Conservation (phyloP, 2,888 invertebrate genomes). For the Tetropium fuscum region DNA sequence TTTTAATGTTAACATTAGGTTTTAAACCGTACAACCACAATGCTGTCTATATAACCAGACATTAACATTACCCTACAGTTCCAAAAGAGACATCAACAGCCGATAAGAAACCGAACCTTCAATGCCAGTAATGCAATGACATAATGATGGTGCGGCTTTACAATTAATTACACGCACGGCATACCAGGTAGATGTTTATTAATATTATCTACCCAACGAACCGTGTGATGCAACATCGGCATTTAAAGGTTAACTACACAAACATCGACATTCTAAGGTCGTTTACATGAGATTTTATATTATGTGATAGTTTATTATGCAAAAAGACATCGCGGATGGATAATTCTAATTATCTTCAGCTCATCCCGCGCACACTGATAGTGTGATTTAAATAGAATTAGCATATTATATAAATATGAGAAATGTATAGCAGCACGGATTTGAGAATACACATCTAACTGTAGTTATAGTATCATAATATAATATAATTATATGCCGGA, state of each 20-base stretch:
- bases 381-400: conserved; percentile 8
- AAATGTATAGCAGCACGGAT: background rate
- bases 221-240: conserved; percentile 1
- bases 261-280: conserved; percentile 12
- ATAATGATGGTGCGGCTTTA: background rate
- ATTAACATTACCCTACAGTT: too few species aligned
- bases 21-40: too few species aligned
- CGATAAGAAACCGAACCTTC: conserved; percentile 12
- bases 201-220: conserved; percentile 4
- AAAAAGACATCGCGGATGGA: conserved; percentile 11
- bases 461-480: too few species aligned
- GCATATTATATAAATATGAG: too few species aligned
- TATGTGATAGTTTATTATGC: conserved; percentile 13
- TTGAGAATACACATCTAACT: too few species aligned
- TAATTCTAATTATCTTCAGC: conserved; percentile 11
- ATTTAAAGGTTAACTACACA: background rate
- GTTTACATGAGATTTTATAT: conserved; percentile 6
- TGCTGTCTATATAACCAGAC: too few species aligned
- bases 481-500: too few species aligned
- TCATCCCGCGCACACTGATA: conserved; percentile 8
- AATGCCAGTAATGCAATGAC: background rate
- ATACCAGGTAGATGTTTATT: background rate
- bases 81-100: conserved; percentile 2
- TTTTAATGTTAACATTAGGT: too few species aligned
- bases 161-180: background rate